Conservation (phyloP, 2,797 vertebrate species). For the Amblyraja radiata region DNA sequence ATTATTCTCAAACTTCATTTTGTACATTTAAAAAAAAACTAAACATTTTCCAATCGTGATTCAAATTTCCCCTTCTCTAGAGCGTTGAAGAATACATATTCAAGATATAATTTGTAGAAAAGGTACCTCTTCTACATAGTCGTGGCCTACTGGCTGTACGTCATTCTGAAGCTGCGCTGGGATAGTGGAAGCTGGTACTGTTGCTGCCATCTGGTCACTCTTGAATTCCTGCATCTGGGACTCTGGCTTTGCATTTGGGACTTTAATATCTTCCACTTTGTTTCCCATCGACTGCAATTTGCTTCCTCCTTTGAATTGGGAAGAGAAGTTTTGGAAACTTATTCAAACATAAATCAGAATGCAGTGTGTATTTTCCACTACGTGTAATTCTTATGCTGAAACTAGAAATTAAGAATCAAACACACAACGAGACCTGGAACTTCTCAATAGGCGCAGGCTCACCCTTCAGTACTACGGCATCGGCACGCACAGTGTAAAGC, state of each 20-base stretch:
- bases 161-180: constrained; percentile 43
- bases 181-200: constrained; percentile 29
- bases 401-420: background rate
- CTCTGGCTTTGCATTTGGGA: constrained; percentile 45
- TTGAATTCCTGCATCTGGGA: constrained; percentile 42
- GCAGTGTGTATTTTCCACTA: background rate
- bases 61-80: background rate
- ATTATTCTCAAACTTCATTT: background rate
- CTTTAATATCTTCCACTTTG: constrained; percentile 38
- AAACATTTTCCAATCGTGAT: background rate
- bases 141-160: constrained; percentile 60
- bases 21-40: background rate
- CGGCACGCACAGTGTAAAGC: background rate
- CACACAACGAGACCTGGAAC: background rate
- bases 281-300: constrained; percentile 17
- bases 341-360: background rate
- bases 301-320: constrained; percentile 39
- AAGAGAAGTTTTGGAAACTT: constrained; percentile 17
- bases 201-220: constrained; percentile 10
- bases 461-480: background rate
- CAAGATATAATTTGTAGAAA: background rate
- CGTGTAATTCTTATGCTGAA: background rate
- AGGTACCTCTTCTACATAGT: constrained; percentile 67
- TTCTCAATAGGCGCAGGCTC: background rate
- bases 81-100: background rate